Base-by-base conservation (phyloP, 2,888 invertebrate species). In the Cerastis leucographa region DNA sequence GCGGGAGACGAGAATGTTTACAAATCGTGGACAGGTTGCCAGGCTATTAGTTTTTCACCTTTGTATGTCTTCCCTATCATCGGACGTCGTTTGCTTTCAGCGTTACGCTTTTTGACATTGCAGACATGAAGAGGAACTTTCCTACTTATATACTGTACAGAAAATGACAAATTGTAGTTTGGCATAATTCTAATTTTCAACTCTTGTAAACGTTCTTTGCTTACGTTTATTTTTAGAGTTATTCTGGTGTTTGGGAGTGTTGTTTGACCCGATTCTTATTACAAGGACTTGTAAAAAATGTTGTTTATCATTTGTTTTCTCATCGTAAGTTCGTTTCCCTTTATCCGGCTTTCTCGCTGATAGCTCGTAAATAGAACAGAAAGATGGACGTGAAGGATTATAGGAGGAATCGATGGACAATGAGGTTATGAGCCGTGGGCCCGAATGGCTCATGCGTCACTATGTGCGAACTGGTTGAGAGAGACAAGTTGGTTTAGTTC, bases 371-470 rank as follows among this genome's bases (percentile, higher is more conserved):
- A 89, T 90, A 85, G 89, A 90, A 88, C 88, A 85, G 85, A 84
- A 87, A 87, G 88, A 87, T 79, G 80, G 71, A 73, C 44, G 54
- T 81, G 79, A 86, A 84, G 91, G 92, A 91, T 92, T 92, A 89
- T 85, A 87, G 89, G 84, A 89, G 91, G 92, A 94, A 94, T 94
- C 94, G 93, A 94, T 94, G 94, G 92, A 91, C 92, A 93, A 93
- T 87, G 93, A 94, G 95, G 93, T 94, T 93, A 92, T 91, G 90
- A 91, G 86, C 90, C 88, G 91, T 93, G 91, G 90, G 91, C 91
- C 90, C 88, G 89, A 89, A 91, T 77, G 78, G 76, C 59, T 74
- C 71, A 69, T 64, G 72, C 56, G 77, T 59, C 79, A 78, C 70
- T 62, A 65, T 62, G 49, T 72, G 64, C 51, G 44, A 35, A n/a